Evolutionary conservation across 2,888 invertebrate genomes (phyloP).

Genomic region (Lingula anatina): DNA sequence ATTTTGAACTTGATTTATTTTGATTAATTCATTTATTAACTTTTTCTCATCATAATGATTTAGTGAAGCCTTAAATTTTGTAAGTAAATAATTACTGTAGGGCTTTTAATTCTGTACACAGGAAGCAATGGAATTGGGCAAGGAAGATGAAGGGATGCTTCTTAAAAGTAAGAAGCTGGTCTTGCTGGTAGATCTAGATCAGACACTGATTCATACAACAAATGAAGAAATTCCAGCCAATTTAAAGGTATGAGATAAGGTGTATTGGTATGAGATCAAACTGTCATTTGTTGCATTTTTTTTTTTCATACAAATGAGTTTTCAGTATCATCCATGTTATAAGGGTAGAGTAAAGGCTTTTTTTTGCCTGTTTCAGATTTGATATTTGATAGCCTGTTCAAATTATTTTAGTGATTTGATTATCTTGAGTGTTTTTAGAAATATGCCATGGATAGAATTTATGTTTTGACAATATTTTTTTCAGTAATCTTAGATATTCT

Average conservation of each 20-base stretch:
- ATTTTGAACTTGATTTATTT: not conserved
- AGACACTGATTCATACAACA: constrained; percentile 97
- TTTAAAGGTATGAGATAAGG: constrained; percentile 81
- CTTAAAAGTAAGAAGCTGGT: constrained; percentile 82
- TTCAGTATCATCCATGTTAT: no score
- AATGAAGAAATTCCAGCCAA: constrained; percentile 90
- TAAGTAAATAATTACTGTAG: not conserved
- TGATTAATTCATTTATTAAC: not conserved
- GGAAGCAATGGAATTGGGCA: constrained; percentile 84
- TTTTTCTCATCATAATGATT: not conserved
- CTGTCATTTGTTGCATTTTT: no score
- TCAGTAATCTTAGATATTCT: no score
- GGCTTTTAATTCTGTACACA: constrained; percentile 53
- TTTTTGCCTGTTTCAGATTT: no score
- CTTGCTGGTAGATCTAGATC: constrained; percentile 94
- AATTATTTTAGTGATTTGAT: no score
- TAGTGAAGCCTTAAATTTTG: not conserved
- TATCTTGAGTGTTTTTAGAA: no score
- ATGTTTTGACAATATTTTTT: no score
- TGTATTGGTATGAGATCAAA: no score
- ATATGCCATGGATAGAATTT: no score
- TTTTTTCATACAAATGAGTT: no score
- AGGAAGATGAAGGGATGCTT: constrained; percentile 82
- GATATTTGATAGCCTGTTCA: no score
- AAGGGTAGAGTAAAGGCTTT: no score